Evolutionary conservation across 2,113 vertebrate genomes (phyloP).

Genomic region (Calypte anna): DNA sequence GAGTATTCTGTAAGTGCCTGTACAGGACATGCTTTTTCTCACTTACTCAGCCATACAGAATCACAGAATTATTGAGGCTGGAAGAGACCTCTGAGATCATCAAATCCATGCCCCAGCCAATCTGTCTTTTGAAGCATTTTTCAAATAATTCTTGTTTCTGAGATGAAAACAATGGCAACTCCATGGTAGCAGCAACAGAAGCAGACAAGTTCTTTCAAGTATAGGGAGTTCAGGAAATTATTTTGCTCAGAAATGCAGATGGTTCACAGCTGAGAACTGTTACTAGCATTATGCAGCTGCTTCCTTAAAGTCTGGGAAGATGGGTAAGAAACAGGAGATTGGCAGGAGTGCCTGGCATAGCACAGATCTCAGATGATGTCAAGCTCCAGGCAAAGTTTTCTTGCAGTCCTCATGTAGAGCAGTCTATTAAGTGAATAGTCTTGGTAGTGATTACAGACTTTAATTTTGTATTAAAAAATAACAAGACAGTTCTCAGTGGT

Average conservation of each 20-base stretch:
- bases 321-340: background rate
- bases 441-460: background rate
- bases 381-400: background rate
- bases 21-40: background rate
- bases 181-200: background rate
- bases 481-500: background rate
- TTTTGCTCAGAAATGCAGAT: background rate
- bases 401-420: background rate
- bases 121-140: background rate
- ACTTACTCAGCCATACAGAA: background rate
- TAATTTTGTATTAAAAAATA: background rate
- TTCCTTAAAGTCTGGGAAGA: background rate
- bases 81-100: no score
- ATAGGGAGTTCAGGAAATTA: background rate
- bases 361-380: background rate
- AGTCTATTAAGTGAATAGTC: background rate
- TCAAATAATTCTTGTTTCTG: background rate
- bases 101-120: background rate
- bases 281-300: slow-evolving; percentile 1
- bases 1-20: background rate
- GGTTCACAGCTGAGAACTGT: background rate
- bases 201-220: background rate
- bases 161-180: background rate
- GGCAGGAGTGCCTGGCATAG: background rate
- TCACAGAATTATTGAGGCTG: no score